These are phyloP conservation scores for Muschampia plurimacula DNA, from an alignment of 2,888 invertebrate species.

Conservation along the genomic window DNA sequence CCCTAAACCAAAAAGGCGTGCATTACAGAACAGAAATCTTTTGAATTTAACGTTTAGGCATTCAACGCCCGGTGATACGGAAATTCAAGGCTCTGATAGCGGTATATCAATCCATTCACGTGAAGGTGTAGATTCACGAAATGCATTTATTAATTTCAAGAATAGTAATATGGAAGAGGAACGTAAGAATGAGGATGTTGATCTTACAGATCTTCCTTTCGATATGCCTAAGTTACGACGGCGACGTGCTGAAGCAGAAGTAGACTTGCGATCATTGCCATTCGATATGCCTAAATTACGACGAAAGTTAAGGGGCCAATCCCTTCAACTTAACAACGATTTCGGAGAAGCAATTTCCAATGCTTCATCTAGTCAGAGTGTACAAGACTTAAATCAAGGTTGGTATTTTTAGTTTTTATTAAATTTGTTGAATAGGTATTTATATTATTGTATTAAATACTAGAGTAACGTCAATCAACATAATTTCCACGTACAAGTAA, in stretches of 20 bases:
- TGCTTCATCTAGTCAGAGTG: slow-evolving; percentile 93
- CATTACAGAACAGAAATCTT: slow-evolving; percentile 86
- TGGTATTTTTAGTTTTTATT: slow-evolving; percentile 51
- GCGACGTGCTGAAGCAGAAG: slow-evolving; percentile 90
- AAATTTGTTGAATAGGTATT: no score
- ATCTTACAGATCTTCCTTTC: slow-evolving; percentile 93
- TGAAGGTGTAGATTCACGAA: slow-evolving; percentile 90
- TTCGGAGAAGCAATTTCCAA: slow-evolving; percentile 91
- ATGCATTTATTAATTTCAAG: slow-evolving; percentile 87
- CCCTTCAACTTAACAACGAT: slow-evolving; percentile 85
- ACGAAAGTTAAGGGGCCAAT: slow-evolving; percentile 89
- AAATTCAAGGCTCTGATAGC: slow-evolving; percentile 94
- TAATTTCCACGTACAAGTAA: neutral
- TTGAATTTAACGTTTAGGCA: slow-evolving; percentile 88
- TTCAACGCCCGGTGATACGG: slow-evolving; percentile 88
- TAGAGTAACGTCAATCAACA: neutral
- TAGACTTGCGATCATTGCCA: slow-evolving; percentile 93
- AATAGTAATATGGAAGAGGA: slow-evolving; percentile 83
- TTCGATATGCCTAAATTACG: slow-evolving; percentile 97
- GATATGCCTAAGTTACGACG: slow-evolving; percentile 95
- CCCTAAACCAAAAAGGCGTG: slow-evolving; percentile 87
- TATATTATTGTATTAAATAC: neutral
- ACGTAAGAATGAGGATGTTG: slow-evolving; percentile 85
- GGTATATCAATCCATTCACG: slow-evolving; percentile 95
- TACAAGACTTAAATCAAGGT: slow-evolving; percentile 91